These are phyloP conservation scores for Anabacerthia variegaticeps DNA, from an alignment of 2,797 vertebrate species.

Conservation along the genomic window DNA sequence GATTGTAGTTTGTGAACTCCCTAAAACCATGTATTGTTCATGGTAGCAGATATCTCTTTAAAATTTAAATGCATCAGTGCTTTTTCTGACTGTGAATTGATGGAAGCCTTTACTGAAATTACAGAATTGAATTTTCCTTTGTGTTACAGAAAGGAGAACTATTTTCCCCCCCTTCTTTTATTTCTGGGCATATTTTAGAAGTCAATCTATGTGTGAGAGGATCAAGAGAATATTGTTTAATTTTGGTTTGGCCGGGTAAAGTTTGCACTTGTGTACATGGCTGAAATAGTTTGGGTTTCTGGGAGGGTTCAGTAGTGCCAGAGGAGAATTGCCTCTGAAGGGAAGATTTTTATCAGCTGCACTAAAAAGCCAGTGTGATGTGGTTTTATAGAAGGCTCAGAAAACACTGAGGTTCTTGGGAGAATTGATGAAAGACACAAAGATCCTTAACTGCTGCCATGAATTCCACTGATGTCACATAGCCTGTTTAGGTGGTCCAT, in stretches of 20 bases:
- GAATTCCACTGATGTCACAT: not conserved
- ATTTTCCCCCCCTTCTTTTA: not conserved
- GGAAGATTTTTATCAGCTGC: not conserved
- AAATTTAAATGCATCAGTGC: not conserved
- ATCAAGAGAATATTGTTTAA: not conserved
- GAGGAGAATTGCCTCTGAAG: not conserved
- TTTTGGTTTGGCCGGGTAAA: not conserved
- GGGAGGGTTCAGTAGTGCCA: not conserved
- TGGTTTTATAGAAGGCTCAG: not conserved
- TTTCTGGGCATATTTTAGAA: not conserved
- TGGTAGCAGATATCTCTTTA: not conserved
- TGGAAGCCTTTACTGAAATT: not conserved
- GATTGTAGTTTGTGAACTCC: not conserved
- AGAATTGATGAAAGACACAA: not conserved
- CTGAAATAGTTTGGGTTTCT: not conserved
- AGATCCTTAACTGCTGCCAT: not conserved
- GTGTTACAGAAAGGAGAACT: not conserved
- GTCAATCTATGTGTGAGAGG: not conserved
- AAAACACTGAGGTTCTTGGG: not conserved
- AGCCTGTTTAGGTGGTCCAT: not conserved
- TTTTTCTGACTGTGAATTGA: not conserved
- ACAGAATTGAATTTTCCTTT: not conserved
- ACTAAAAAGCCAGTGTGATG: not conserved
- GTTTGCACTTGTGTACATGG: not conserved
- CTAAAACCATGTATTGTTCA: not conserved